Evolutionary conservation across 2,113 vertebrate genomes (phyloP).

Genomic region (Condylura cristata): DNA sequence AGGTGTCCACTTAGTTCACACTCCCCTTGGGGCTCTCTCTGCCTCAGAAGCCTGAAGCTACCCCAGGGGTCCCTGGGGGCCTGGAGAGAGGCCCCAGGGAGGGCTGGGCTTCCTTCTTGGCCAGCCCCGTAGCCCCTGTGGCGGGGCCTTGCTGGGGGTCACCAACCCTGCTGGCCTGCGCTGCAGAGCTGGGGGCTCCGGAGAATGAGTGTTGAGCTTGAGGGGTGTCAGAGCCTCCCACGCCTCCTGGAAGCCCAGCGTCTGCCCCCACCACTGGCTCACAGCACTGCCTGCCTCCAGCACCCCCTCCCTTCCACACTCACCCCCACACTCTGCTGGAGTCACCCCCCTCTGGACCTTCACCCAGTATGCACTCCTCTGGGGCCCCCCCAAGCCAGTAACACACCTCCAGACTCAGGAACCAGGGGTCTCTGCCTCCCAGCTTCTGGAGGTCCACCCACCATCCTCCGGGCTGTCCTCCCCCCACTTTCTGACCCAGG

Average conservation of each 20-base stretch:
- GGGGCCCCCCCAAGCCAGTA: not conserved
- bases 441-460: not conserved
- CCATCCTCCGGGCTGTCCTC: not conserved
- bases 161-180: constrained; percentile 21
- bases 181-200: constrained; percentile 58
- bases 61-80: not conserved
- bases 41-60: not conserved
- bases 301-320: not conserved
- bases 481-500: not conserved
- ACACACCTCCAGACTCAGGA: not conserved
- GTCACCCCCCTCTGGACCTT: not conserved
- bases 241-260: not conserved
- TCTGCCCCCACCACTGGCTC: not conserved
- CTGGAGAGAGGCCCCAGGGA: not conserved
- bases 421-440: not conserved
- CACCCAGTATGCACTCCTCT: not conserved
- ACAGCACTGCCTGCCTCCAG: not conserved
- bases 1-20: constrained; percentile 20
- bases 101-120: not conserved
- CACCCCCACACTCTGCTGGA: not conserved
- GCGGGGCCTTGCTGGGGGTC: too few relatives aligned
- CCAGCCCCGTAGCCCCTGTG: not conserved
- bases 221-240: not conserved
- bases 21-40: not conserved
- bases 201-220: constrained; percentile 50